Conservation (phyloP, 2,888 invertebrate genomes). For the Microctonus brassicae region DNA sequence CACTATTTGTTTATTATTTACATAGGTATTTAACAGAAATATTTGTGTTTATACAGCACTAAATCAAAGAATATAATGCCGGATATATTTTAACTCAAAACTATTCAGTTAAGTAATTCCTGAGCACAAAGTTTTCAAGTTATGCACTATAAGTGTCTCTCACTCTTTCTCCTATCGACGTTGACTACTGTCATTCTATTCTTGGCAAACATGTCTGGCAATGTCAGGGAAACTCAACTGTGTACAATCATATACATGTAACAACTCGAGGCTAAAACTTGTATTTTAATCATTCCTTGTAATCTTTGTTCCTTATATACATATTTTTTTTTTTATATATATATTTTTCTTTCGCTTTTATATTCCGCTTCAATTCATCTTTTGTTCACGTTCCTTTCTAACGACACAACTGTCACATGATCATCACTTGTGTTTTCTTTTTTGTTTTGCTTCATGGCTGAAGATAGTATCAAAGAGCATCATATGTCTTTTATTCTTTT, state of each 20-base stretch:
- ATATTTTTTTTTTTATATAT: not conserved
- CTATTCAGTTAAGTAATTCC: not conserved
- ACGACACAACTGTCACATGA: not conserved
- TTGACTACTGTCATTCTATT: not conserved
- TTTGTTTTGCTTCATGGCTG: not conserved
- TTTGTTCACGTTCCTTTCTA: not conserved
- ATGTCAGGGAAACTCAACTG: conserved; percentile 3
- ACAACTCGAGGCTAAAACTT: not conserved
- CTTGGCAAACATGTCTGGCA: conserved; percentile 3
- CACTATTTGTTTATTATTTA: too few species aligned
- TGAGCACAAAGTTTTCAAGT: not conserved
- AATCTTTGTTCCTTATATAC: not conserved
- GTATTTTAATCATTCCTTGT: not conserved
- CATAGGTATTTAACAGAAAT: too few species aligned
- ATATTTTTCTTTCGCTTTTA: conserved; percentile 4
- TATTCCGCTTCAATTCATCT: not conserved
- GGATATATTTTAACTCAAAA: not conserved
- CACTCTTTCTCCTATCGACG: not conserved
- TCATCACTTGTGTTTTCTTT: not conserved
- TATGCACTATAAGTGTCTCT: not conserved
- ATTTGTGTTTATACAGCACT: not conserved
- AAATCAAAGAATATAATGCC: not conserved
- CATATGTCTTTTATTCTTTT: conserved; percentile 9
- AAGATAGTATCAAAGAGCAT: conserved; percentile 29
- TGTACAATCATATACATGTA: not conserved